Percentiles rank a stretch among this genome's conserved stretches.
phyloP scores from a whole-genome alignment of 2,888 invertebrate species.

The Ceratothoa steindachneri region DNA sequence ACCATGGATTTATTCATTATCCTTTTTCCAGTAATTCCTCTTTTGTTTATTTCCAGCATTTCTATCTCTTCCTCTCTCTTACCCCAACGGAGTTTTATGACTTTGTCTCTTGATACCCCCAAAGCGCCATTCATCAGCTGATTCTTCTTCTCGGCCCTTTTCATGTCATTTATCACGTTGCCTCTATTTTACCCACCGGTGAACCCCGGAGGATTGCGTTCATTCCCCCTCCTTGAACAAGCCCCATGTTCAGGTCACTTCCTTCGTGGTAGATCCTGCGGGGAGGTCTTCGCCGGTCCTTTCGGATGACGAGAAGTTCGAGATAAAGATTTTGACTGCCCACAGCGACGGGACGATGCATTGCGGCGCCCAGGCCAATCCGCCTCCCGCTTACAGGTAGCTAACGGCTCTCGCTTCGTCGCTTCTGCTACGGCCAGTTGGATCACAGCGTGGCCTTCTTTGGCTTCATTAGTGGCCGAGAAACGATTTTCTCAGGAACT shows the following conservation, averaged over 20 bases:
- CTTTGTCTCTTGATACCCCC: not conserved
- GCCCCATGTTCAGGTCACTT: too few species aligned
- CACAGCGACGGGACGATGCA: slow-evolving; percentile 53
- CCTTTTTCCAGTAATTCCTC: not conserved
- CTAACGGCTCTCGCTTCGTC: not conserved
- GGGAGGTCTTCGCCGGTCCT: slow-evolving; percentile 50
- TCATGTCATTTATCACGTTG: not conserved
- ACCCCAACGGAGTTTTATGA: not conserved
- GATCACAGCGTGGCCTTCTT: too few species aligned
- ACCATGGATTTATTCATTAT: too few species aligned
- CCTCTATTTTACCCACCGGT: not conserved
- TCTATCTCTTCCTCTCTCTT: not conserved
- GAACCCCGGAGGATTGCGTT: too few species aligned
- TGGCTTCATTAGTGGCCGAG: too few species aligned
- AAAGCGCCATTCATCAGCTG: not conserved
- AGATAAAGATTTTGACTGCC: slow-evolving; percentile 10
- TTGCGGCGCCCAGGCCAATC: slow-evolving; percentile 69
- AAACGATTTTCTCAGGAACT: too few species aligned
- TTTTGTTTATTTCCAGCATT: not conserved
- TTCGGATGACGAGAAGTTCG: slow-evolving; percentile 54
- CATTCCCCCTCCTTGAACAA: too few species aligned
- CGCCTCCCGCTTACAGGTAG: slow-evolving; percentile 66
- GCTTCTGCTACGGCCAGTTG: not conserved
- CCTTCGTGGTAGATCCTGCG: slow-evolving; percentile 48
- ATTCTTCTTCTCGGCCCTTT: not conserved